Evolutionary conservation across 2,797 vertebrate genomes (phyloP).

Genomic region (Momotus momota): DNA sequence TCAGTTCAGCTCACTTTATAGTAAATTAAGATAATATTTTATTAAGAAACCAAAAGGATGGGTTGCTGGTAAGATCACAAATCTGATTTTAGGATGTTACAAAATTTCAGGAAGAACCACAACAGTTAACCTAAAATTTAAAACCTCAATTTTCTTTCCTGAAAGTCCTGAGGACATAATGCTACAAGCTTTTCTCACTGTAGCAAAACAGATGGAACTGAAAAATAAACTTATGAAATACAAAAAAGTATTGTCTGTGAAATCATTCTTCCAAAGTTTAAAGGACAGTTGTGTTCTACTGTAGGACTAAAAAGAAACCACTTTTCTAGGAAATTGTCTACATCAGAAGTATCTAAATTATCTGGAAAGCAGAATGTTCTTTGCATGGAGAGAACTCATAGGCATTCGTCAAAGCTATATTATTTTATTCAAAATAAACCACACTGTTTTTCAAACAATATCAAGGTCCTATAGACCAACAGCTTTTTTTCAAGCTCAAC

Average conservation of each 20-base stretch:
- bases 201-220: background rate
- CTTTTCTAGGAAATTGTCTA: background rate
- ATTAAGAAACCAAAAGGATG: background rate
- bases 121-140: background rate
- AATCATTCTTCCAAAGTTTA: background rate
- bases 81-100: background rate
- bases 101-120: background rate
- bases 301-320: background rate
- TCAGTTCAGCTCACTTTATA: background rate
- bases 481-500: background rate
- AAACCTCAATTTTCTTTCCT: background rate
- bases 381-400: background rate
- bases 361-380: background rate
- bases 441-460: background rate
- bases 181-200: background rate
- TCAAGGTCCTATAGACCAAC: background rate
- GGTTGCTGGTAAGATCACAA: background rate
- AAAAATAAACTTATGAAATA: background rate
- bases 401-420: background rate
- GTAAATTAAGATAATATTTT: background rate
- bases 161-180: background rate
- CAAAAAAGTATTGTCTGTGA: background rate
- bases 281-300: background rate
- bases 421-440: background rate
- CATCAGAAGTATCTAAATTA: background rate